These are phyloP conservation scores for Leucopsar rothschildi DNA, from an alignment of 2,113 vertebrate species.

Conservation along the genomic window DNA sequence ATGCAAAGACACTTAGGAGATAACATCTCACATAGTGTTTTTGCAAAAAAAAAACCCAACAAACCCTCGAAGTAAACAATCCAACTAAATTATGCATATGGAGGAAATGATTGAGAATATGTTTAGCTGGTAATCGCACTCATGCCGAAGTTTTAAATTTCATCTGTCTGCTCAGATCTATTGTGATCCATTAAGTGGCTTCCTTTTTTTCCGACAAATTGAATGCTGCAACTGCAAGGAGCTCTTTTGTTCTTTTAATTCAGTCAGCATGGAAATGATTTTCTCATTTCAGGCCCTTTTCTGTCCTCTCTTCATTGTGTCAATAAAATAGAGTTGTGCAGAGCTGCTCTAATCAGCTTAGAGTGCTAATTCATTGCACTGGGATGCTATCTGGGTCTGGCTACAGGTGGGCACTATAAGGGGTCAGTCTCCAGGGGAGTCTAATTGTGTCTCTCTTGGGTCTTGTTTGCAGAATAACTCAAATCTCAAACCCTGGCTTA, in stretches of 20 bases:
- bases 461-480: constrained; percentile 78
- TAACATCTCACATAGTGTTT: constrained; percentile 50
- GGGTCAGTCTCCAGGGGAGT: constrained; percentile 81
- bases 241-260: constrained; percentile 87
- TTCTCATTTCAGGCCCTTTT: constrained; percentile 84
- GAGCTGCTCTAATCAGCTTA: constrained; percentile 87
- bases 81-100: constrained; percentile 71
- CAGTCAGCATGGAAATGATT: constrained; percentile 88
- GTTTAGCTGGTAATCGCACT: constrained; percentile 78
- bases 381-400: constrained; percentile 80
- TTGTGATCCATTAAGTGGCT: constrained; percentile 83
- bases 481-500: constrained; percentile 68
- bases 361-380: constrained; percentile 80
- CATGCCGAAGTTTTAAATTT: constrained; percentile 79
- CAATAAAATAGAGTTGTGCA: constrained; percentile 88
- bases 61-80: constrained; percentile 62
- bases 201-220: constrained; percentile 80
- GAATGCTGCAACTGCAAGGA: constrained; percentile 83
- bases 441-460: constrained; percentile 80
- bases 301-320: constrained; percentile 85
- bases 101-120: constrained; percentile 79
- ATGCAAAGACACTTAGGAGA: constrained; percentile 60
- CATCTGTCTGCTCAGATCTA: constrained; percentile 82
- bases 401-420: constrained; percentile 82
- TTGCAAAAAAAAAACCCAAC: background rate